Base-by-base conservation (phyloP, 2,888 invertebrate genomes). In the Andrena bucephala region DNA sequence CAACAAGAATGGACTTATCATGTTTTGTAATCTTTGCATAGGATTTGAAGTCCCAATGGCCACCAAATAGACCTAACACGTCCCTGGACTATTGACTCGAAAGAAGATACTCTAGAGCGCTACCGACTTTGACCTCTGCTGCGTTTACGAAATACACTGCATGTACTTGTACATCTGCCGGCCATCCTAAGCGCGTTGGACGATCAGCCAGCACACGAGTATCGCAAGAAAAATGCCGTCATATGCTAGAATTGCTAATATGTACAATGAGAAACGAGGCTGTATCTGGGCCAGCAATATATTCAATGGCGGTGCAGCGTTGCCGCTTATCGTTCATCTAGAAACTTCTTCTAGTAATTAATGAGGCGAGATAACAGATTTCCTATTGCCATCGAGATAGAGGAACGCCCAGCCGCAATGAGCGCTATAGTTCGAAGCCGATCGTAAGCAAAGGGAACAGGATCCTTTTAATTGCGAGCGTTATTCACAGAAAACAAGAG, bases 171-270 rank as follows among this genome's bases (percentile, higher is more conserved):
- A 42, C 42, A 16, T 42, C 42, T 16, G 42, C 42, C 1, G 16
- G 42, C 4, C 42, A 42, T 16, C 42, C 5, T 4, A 42, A 42
- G 57, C 69, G 66, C 75, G 69, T 54, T 76, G 69, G 66, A 77
- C 16, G 77, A 63, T 71, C 63, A 36, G 1, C 29, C 48, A 63
- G 20, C 8, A 20, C 52, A 48, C 20, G 24, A 57, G 63, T 54
- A 77, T 72, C 29, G 74, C 31, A 60, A 80, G 75, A 85, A 83
- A 83, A 81, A 83, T 60, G 16, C 27, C 62, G 62, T 81, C 73
- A 36, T 71, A 70, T 27, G 36, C 57, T 81, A 62, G 79, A 84
- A 84, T 86, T 74, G 71, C 77, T 86, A 86, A 86, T 86, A 42
- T 5, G 16, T 42, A 59, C 29, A 59, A 33, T 63, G 60, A 66